Conservation (phyloP, 2,797 vertebrate genomes). For the Poeciliopsis paucimaculata region DNA sequence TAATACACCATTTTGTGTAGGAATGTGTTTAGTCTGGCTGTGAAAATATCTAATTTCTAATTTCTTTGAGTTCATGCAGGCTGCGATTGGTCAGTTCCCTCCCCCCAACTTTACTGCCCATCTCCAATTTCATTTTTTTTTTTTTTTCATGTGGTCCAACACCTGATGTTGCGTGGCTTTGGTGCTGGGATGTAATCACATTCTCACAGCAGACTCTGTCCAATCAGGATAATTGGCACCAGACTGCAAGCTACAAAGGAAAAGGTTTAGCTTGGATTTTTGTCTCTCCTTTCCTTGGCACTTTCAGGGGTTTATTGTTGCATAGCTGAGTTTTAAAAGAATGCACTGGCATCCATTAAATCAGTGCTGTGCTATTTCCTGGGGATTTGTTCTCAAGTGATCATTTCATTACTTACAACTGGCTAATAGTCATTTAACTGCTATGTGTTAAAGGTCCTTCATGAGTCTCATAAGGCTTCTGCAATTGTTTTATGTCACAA, state of each 20-base stretch:
- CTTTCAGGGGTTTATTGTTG: slow-evolving; percentile 43
- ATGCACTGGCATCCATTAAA: slow-evolving; percentile 25
- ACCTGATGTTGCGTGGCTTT: slow-evolving; percentile 66
- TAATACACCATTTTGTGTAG: slow-evolving; percentile 20
- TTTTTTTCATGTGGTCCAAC: slow-evolving; percentile 54
- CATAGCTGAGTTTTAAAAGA: slow-evolving; percentile 14
- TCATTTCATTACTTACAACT: slow-evolving; percentile 1
- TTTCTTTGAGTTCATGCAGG: slow-evolving; percentile 60
- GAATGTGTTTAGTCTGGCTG: slow-evolving; percentile 45
- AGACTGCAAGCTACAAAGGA: slow-evolving; percentile 60
- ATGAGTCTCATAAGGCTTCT: neutral
- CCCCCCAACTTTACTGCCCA: slow-evolving; percentile 20
- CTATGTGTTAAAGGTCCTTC: neutral
- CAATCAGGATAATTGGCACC: slow-evolving; percentile 78
- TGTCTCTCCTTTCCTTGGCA: slow-evolving; percentile 1
- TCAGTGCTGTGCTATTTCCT: slow-evolving; percentile 4
- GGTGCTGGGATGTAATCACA: slow-evolving; percentile 62
- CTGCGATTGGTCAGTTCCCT: slow-evolving; percentile 37
- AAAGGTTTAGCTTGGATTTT: slow-evolving; percentile 11
- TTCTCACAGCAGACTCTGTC: slow-evolving; percentile 44
- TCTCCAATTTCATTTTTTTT: slow-evolving; percentile 65
- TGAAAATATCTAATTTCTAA: slow-evolving; percentile 37
- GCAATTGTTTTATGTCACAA: neutral
- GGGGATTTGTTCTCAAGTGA: slow-evolving; percentile 17
- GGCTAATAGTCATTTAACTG: neutral